Conservation (phyloP, 2,888 invertebrate genomes). For the Zelleria hepariella region DNA sequence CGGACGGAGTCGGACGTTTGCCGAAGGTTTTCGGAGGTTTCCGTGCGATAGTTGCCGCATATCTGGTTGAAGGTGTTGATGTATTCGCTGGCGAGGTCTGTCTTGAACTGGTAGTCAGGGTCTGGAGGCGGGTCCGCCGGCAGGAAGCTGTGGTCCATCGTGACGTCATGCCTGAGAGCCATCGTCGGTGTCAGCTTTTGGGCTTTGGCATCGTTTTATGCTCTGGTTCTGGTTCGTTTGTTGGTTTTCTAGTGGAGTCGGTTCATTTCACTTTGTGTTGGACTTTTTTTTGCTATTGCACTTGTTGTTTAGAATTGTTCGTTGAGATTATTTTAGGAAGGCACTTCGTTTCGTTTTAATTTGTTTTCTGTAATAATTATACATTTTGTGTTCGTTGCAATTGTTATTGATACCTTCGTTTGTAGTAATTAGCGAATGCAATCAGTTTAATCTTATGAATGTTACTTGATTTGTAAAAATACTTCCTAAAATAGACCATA, state of each 20-base stretch:
- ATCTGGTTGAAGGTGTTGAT: slow-evolving; percentile 65
- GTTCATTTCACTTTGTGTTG: neutral
- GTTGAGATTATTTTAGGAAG: neutral
- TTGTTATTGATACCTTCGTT: neutral
- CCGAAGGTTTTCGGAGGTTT: slow-evolving; percentile 41
- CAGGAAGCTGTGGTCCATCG: slow-evolving; percentile 62
- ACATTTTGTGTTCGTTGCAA: neutral
- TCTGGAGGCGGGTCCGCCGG: slow-evolving; percentile 74
- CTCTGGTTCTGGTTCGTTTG: neutral
- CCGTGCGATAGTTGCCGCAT: slow-evolving; percentile 54
- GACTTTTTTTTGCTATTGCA: neutral
- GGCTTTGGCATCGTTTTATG: neutral
- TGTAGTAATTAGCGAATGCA: no score
- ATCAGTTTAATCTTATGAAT: no score
- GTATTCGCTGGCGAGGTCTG: slow-evolving; percentile 55
- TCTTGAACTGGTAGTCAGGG: slow-evolving; percentile 48
- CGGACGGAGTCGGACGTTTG: slow-evolving; percentile 55
- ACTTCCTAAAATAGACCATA: no score
- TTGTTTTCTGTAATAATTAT: neutral
- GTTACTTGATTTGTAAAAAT: no score
- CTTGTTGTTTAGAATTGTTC: neutral
- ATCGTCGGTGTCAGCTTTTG: slow-evolving; percentile 23
- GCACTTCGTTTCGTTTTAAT: neutral
- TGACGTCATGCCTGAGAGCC: slow-evolving; percentile 51
- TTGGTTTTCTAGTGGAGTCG: neutral